Base-by-base conservation (phyloP, 1,140 invertebrate genomes). In the Tachypleus tridentatus region DNA sequence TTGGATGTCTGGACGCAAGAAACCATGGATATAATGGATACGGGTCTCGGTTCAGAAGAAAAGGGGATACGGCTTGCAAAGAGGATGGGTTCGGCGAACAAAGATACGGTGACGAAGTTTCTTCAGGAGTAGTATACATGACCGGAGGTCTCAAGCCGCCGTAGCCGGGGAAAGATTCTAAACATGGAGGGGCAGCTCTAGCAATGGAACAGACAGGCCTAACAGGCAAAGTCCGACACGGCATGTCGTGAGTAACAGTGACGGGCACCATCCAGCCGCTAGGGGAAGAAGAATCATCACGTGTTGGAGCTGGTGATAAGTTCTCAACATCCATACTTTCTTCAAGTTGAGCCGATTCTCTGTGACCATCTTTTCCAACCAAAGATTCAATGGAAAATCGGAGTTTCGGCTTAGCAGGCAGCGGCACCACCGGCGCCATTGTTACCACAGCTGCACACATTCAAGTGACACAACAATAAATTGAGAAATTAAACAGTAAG, bases 301-400 rank as follows among this genome's bases (percentile, higher is more conserved):
- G 57, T 50, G 54, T 49, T 9, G 57, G 49, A 53, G 61, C 10
- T 9, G 56, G 47, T 49, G 54, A 10, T 62, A 7, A 29, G 56
- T 3, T 29, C 9, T n/a, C 48, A 11, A 9, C 49, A 53, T 9
- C 57, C 60, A 6, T 58, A 52, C n/a, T n/a, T 6, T 51, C 29
- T n/a, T n/a, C 4, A 7, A 62, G 47, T 11, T n/a, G 58, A 4
- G n/a, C 50, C 10, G 11, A 10, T 10, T 62, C 67, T n/a, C n/a
- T n/a, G n/a, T n/a, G n/a, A n/a, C n/a, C n/a, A n/a, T n/a, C n/a
- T 51, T 71, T 70, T 7, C 92, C 91, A 60, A 96, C 92, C 70
- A 95, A 91, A 71, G 91, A 93, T 77, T 95, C 93, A 75, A 96
- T 95, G 73, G 89, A 92, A 75, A 95, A 95, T 73, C 90, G 91